Base-by-base conservation (phyloP, 2,888 invertebrate genomes). In the Neocrepidodera transversa region DNA sequence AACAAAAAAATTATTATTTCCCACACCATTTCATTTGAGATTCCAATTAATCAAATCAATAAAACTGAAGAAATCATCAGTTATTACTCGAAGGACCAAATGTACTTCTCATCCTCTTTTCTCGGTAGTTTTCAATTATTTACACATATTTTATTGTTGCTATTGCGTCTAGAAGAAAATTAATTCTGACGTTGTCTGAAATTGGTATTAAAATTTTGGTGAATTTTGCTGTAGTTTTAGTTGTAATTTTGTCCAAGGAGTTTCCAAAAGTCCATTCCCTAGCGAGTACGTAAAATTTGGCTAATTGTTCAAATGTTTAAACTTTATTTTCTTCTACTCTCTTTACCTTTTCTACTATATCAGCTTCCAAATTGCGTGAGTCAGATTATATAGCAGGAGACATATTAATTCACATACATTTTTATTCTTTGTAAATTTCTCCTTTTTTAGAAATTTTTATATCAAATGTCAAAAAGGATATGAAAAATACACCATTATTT, bases 161-260 rank as follows among this genome's bases (percentile, higher is more conserved):
- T 45, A 97, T 91, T 23, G 91, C 87, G 66, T 93, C 86, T 52
- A 97, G 91, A 1, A 97, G 82, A 79, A 91, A 97, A 75, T 94
- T 93, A 54, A 95, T 93, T 54, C 97, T 84, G 6, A 96, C 93
- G 76, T 96, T 97, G 78, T 97, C 97, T 3, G 94, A 87, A 71
- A 96, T 97, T 1, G 97, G 97, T 35, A 97, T 91, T 53, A 97
- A 82, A 75, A 97, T 95, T 66, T 89, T 91, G 45, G 92, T 86
- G 76, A 91, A 97, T 80, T 97, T 97, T 0, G 95, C 94, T 11
- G 92, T 90, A 13, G 89, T 97, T 96, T 77, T 96, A 95, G 62
- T 86, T 83, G 74, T 93, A 96, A 70, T 90, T 90, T 47, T 89
- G 20, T 97, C 91, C 72, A 91, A 82, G 35, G 87, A 87, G 68